Evolutionary conservation across 1,140 invertebrate species (phyloP).

Genomic region (Drosophila nasuta): DNA sequence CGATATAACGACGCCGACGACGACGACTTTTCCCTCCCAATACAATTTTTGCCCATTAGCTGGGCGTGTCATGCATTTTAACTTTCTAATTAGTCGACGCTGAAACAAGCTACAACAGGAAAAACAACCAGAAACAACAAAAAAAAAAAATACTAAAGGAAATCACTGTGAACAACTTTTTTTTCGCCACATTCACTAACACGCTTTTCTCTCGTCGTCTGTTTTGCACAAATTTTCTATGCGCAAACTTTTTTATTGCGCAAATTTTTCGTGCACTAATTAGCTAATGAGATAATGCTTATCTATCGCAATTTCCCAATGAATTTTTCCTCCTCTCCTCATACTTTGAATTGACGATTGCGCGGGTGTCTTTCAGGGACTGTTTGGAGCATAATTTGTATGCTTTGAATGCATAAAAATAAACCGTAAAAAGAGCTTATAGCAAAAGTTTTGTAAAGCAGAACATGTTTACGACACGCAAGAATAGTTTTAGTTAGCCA

Average conservation of each 20-base stretch:
- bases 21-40: conserved; percentile 30
- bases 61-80: conserved; percentile 59
- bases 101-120: conserved; percentile 10
- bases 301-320: conserved; percentile 64
- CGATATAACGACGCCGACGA: neutral
- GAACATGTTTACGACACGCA: neutral
- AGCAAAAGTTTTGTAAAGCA: conserved; percentile 1
- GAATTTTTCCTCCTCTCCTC: conserved; percentile 24
- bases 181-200: neutral
- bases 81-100: conserved; percentile 73
- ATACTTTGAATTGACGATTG: neutral
- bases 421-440: conserved; percentile 13
- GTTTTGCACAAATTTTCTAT: conserved; percentile 38
- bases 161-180: conserved; percentile 31
- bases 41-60: conserved; percentile 63
- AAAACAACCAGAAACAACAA: neutral
- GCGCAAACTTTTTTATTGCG: conserved; percentile 77
- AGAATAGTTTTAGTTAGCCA: neutral
- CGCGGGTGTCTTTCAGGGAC: conserved; percentile 5
- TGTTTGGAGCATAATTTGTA: conserved; percentile 14
- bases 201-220: neutral
- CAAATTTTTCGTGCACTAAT: conserved; percentile 76
- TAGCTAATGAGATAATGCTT: conserved; percentile 83
- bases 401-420: neutral
- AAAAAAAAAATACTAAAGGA: neutral